These are phyloP conservation scores for Rhagonycha lutea DNA, from an alignment of 2,888 invertebrate genomes.

Conservation along the genomic window DNA sequence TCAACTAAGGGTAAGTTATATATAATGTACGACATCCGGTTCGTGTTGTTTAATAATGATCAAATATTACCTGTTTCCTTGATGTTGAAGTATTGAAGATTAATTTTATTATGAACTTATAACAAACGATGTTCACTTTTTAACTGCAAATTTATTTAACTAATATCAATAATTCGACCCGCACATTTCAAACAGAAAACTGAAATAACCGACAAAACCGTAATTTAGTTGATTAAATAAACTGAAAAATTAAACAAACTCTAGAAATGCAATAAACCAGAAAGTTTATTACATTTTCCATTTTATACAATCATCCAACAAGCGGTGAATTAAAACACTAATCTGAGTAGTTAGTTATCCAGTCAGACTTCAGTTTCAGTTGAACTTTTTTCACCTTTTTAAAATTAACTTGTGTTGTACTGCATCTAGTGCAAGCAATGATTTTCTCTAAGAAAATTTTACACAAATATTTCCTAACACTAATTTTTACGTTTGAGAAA, in stretches of 20 bases:
- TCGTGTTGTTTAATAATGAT: conserved; percentile 7
- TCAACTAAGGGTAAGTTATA: background rate
- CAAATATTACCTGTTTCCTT: background rate
- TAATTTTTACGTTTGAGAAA: background rate
- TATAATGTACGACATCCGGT: conserved; percentile 10
- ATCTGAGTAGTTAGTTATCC: background rate
- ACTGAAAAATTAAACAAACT: background rate
- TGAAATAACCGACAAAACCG: background rate
- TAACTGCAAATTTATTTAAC: background rate
- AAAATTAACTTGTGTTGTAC: background rate
- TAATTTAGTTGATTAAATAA: no score
- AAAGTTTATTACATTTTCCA: background rate
- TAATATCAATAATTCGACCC: background rate
- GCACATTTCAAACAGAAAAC: background rate
- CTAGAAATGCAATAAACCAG: background rate
- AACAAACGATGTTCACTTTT: background rate
- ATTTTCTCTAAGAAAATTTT: background rate
- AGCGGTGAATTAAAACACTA: background rate
- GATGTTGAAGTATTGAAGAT: background rate
- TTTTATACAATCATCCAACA: background rate
- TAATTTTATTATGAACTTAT: background rate
- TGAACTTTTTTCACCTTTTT: background rate
- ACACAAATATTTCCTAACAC: background rate
- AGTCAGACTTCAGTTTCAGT: background rate
- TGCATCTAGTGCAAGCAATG: background rate